Conservation (phyloP, 2,797 vertebrate genomes). For the Australoheros facetus region DNA sequence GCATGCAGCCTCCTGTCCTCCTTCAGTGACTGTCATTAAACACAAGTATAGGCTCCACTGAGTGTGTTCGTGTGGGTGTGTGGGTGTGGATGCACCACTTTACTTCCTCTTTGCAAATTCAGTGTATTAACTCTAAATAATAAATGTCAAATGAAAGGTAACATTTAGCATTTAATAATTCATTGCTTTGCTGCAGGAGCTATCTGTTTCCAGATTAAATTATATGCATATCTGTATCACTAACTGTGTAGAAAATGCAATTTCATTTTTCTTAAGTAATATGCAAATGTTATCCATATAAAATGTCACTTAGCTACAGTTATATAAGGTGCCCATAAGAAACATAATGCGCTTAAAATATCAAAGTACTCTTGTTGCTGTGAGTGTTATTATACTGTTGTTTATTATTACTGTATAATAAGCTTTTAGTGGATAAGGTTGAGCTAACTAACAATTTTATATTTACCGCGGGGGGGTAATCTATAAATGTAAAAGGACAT, state of each 20-base stretch:
- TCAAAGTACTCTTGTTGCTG: background rate
- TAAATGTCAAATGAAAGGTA: background rate
- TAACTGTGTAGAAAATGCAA: rapidly evolving
- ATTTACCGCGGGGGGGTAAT: too few relatives aligned
- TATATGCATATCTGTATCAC: background rate
- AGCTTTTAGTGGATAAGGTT: background rate
- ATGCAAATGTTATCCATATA: background rate
- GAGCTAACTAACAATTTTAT: background rate
- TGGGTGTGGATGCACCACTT: background rate
- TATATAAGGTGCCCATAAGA: background rate
- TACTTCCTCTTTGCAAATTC: background rate
- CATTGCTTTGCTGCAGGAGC: background rate
- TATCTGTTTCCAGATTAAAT: background rate
- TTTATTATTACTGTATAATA: background rate
- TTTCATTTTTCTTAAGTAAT: background rate
- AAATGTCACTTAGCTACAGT: background rate
- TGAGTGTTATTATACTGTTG: background rate
- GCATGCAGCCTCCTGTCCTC: background rate
- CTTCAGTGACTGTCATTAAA: background rate
- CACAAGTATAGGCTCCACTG: background rate
- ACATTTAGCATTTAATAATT: background rate
- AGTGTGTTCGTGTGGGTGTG: background rate
- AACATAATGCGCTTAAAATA: background rate
- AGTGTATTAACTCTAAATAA: background rate
- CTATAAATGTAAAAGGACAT: too few relatives aligned